These are phyloP conservation scores for Gallinago nigripennis DNA, from an alignment of 2,797 vertebrate species.

Conservation along the genomic window DNA sequence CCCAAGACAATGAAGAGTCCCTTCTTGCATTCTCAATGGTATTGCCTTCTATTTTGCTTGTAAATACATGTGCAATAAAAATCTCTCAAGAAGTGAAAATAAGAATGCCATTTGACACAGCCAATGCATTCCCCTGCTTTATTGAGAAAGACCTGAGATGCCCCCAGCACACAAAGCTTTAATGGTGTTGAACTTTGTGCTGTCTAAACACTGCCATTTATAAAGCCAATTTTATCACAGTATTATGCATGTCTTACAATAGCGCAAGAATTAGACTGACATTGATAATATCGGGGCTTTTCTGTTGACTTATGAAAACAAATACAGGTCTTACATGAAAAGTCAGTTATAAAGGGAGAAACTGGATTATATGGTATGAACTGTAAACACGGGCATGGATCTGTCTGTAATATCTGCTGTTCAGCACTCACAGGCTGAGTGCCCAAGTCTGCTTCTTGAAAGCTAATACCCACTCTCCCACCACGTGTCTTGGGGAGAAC, in stretches of 20 bases:
- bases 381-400: not conserved
- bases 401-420: not conserved
- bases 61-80: not conserved
- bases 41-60: not conserved
- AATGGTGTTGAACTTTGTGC: not conserved
- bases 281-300: not conserved
- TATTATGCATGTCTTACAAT: not conserved
- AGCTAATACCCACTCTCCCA: not conserved
- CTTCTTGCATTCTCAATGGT: not conserved
- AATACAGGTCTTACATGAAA: not conserved
- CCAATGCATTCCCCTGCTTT: not conserved
- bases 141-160: not conserved
- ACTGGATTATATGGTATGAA: not conserved
- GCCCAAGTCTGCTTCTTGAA: not conserved
- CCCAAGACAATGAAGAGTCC: not conserved
- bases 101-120: not conserved
- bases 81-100: not conserved
- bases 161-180: not conserved
- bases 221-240: not conserved
- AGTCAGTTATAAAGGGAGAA: not conserved
- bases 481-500: not conserved
- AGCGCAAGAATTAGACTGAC: not conserved
- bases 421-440: not conserved
- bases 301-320: not conserved
- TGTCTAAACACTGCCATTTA: not conserved